These are phyloP conservation scores for Tetragnatha versicolor DNA, from an alignment of 1,140 invertebrate genomes.

Conservation along the genomic window DNA sequence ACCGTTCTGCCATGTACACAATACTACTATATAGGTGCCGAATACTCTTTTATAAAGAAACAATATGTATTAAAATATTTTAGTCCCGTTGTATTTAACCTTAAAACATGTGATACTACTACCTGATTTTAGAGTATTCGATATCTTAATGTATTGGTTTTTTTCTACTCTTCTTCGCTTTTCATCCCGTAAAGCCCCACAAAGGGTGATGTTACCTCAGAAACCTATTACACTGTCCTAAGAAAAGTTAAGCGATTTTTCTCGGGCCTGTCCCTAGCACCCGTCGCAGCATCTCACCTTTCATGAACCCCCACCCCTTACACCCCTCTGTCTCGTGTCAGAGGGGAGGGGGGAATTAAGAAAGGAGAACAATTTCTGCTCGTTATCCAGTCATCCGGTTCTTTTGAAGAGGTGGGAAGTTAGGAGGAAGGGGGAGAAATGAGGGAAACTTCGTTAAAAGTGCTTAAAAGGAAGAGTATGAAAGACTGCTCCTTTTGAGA, in stretches of 20 bases:
- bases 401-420: neutral
- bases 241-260: constrained; percentile 33
- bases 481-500: neutral
- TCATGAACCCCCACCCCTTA: neutral
- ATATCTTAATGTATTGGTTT: no score
- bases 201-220: no score
- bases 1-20: no score
- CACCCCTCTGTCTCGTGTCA: neutral
- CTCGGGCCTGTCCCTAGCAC: constrained; percentile 26
- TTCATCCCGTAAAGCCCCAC: no score
- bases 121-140: no score
- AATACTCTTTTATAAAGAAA: no score
- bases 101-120: no score
- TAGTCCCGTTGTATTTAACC: no score
- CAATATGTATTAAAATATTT: no score
- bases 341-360: constrained; percentile 7
- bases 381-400: constrained; percentile 44
- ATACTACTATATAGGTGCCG: no score
- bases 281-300: neutral
- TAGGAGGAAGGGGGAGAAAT: constrained; percentile 1
- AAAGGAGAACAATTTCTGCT: constrained; percentile 34
- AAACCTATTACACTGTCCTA: constrained; percentile 21
- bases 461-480: constrained; percentile 6
- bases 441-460: constrained; percentile 27
- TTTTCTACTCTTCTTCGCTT: no score